These are phyloP conservation scores for Stylophora pistillata DNA, from an alignment of 64 coral and sea anemone species.

Conservation along the genomic window DNA sequence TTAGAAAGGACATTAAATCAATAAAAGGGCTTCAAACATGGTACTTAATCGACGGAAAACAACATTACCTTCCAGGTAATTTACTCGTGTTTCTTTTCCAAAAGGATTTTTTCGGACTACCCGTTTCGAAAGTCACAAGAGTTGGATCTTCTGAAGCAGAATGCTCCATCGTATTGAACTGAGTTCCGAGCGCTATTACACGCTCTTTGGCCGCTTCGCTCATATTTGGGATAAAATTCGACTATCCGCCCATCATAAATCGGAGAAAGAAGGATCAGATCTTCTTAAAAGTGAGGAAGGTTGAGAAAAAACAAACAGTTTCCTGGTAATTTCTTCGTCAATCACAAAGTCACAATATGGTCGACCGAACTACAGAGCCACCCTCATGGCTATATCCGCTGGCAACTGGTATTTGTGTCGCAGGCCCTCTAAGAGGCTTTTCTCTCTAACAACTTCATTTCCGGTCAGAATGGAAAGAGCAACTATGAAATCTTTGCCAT, in stretches of 20 bases:
- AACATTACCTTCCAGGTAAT: conserved; percentile 83
- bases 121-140: conserved; percentile 36
- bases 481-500: no score
- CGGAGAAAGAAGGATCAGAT: neutral
- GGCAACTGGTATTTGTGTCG: neutral
- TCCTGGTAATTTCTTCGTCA: neutral
- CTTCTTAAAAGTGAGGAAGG: neutral
- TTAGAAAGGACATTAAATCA: conserved; percentile 11
- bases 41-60: neutral
- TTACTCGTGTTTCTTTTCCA: conserved; percentile 96
- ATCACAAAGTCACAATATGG: conserved; percentile 33
- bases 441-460: neutral
- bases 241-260: conserved; percentile 18
- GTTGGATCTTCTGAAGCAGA: conserved; percentile 40
- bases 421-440: neutral
- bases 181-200: conserved; percentile 89
- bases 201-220: conserved; percentile 94
- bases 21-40: neutral
- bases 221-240: conserved; percentile 45
- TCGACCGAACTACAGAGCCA: neutral
- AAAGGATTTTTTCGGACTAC: conserved; percentile 89
- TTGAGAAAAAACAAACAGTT: neutral
- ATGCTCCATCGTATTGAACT: conserved; percentile 82
- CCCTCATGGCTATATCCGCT: conserved; percentile 19
- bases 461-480: neutral